Evolutionary conservation across 37 sponge, comb jelly and placozoan genomes (phyloP), one percentile per base, ranked within the genome.

Genomic region (Diacarnus erythraeanus): DNA sequence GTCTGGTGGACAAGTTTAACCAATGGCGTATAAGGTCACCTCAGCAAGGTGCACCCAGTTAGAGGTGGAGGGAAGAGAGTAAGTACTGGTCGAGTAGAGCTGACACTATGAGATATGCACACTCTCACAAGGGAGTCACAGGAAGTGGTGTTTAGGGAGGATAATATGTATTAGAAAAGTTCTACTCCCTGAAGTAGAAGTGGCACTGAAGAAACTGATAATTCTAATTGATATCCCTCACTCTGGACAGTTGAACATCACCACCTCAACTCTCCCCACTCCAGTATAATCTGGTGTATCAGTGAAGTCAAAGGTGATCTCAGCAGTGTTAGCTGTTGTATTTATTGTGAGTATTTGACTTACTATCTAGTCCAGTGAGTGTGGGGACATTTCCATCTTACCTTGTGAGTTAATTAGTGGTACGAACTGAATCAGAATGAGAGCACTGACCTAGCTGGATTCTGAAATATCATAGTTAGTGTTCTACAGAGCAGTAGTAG

Each of bases 11-110:
- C 51, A 47, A 15, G 51, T 47, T 6, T 6, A 47, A 47, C 12
- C 12, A 15, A 6, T 47, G 51, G 51, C 6, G 12, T 47, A 47
- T 6, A 47, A 47, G 51, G 51, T 47, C 51, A 47, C 51, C 61
- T 60, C 61, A 60, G 61, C 61, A 60, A 60, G 23, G 27, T 60
- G 61, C 26, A 60, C 61, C 61, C 61, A 60, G 61, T 60, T 25
- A 60, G 61, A 60, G 61, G 9, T 60, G 26, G 27, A n/a, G 61
- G 27, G 27, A 6, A 25, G 22, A 60, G 27, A 26, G 21, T 6
- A 25, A 60, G 9, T 47, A 47, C 10, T 47, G 6, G 6, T 47
- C 51, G 51, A 47, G 51, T 15, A 47, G 12, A 6, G 51, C 6
- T 15, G 51, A 12, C 51, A n/a, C n/a, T n/a, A n/a, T n/a, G n/a